These are phyloP conservation scores for Willisornis vidua DNA, from an alignment of 2,113 vertebrate species.

Conservation along the genomic window DNA sequence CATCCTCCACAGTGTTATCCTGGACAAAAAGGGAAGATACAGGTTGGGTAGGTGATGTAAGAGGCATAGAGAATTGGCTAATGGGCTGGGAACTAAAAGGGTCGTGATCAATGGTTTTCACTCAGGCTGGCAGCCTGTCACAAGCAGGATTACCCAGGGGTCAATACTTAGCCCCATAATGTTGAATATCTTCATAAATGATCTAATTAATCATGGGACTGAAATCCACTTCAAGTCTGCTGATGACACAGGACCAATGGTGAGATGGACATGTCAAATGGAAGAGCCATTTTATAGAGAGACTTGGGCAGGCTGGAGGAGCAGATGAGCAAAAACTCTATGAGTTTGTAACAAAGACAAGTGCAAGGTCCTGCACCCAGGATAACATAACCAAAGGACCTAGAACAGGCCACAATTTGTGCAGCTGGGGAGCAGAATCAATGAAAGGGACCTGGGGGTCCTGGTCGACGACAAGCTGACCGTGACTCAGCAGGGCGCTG, in stretches of 20 bases:
- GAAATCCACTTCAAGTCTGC: neutral
- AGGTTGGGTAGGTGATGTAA: neutral
- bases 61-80: neutral
- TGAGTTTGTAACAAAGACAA: neutral
- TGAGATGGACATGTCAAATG: neutral
- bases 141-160: no score
- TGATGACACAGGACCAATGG: neutral
- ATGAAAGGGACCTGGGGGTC: neutral
- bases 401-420: neutral
- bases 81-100: neutral
- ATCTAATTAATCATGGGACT: neutral
- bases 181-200: neutral
- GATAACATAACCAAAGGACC: neutral
- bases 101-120: neutral
- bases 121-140: neutral
- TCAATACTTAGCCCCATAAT: accelerated
- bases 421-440: neutral
- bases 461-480: neutral
- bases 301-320: neutral
- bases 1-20: neutral
- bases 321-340: accelerated
- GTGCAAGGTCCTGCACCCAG: neutral
- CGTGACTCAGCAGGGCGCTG: neutral
- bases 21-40: neutral
- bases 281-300: neutral